Base-by-base conservation (phyloP, 2,113 vertebrate species). In the Taurulus bubalis region DNA sequence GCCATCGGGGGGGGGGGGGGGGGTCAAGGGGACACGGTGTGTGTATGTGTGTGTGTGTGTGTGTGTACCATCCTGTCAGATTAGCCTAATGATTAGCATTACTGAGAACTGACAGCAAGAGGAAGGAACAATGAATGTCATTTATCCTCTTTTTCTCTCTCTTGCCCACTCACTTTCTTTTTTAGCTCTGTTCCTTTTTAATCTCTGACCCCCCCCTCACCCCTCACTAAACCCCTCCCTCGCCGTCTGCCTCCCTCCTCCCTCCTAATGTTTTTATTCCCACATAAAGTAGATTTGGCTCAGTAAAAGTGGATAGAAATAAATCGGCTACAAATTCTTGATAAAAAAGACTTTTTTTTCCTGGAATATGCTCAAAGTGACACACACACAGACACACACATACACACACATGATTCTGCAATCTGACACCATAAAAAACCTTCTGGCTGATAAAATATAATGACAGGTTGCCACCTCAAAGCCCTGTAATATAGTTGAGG, bases 1-100 rank as follows among this genome's bases (percentile, higher is more conserved):
- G 90, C 75, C 71, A 53, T 20, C 76, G 63, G 84, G 77, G 62
- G 62, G 59, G n/a, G n/a, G n/a, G n/a, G n/a, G n/a, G n/a, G n/a
- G n/a, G n/a, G n/a, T n/a, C 5, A 1, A 8, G 42, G 55, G 55
- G 51, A 60, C 38, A 49, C 40, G 40, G 66, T 49, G 53, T 62
- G 77, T 55, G 40, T 80, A 55, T 75, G 78, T 67, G 65, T 77
- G 79, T 71, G 71, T 79, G 82, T 75, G 86, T 76, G 45, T 82
- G 84, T 79, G 87, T 76, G 45, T 47, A 55, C 84, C 89, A 80
- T 85, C 82, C 93, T 94, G 93, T 95, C 94, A 94, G 93, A 96
- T 95, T 95, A 95, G 79, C 72, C 89, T 73, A 85, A 77, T 90
- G 91, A 95, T 95, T 95, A 95, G 94, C 94, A 95, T 95, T 91